Evolutionary conservation across 2,113 vertebrate species (phyloP).

Genomic region (Pavo muticus): DNA sequence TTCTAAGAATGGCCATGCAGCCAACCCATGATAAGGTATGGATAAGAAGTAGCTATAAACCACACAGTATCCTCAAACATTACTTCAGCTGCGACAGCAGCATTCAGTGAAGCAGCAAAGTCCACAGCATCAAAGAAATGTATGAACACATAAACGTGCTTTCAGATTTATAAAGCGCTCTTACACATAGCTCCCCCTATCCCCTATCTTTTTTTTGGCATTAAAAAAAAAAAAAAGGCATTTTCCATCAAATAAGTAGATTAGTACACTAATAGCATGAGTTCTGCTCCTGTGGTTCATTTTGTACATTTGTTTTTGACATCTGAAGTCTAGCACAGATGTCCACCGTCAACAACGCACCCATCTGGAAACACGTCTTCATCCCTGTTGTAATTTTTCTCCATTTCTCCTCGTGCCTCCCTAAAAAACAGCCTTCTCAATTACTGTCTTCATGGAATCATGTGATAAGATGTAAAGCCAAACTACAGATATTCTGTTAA

Average conservation of each 20-base stretch:
- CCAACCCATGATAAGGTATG: background rate
- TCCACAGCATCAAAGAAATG: background rate
- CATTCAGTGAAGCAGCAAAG: background rate
- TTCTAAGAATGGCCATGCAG: background rate
- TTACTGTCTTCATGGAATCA: background rate
- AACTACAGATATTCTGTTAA: background rate
- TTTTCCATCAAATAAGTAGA: background rate
- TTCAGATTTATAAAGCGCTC: background rate
- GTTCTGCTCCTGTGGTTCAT: fast-evolving
- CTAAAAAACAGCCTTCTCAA: background rate
- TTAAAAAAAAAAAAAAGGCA: background rate
- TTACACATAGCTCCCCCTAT: background rate
- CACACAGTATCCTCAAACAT: background rate
- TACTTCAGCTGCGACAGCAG: background rate
- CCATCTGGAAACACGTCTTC: background rate
- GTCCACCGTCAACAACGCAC: background rate
- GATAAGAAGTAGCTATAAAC: background rate
- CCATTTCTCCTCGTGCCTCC: background rate
- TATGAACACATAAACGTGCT: background rate
- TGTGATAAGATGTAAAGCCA: background rate
- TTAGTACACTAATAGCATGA: background rate
- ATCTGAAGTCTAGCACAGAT: background rate
- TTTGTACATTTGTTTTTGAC: background rate
- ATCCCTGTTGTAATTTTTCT: background rate
- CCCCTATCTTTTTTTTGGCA: background rate